Base-by-base conservation (phyloP, 1,140 invertebrate species). In the Bombus haemorrhoidalis region DNA sequence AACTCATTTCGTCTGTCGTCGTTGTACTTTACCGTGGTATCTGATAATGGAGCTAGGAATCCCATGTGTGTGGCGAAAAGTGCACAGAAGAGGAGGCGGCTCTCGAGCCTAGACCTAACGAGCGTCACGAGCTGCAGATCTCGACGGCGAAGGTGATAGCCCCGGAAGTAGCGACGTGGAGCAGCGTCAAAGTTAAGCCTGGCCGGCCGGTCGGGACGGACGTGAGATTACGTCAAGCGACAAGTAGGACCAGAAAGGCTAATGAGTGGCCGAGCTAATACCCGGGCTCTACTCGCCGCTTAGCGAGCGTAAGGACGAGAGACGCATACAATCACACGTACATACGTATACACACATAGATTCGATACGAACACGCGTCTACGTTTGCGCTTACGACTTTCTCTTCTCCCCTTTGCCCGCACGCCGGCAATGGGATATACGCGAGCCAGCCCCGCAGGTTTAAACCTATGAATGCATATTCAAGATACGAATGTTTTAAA, bases 401-500 rank as follows among this genome's bases (percentile, higher is more conserved):
- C 81, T 41, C 66, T 77, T 66, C 74, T 37, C 76, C 77, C 73
- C 79, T 88, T 86, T 69, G 47, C 72, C 73, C 64, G 37, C 68
- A 0, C 59, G 64, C 32, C 64, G 18, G 25, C 66, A 53, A 76
- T 68, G 81, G 83, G 89, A 91, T 91, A 87, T 90, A 89, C 76
- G 81, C 88, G 77, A 81, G 22, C 41, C 69, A 57, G 79, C 73
- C 88, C 86, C 86, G 77, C 64, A 73, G 90, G 86, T 92, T 90
- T 93, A 92, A 91, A 91, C 87, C 90, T 85, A 91, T 84, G 92
- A 94, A 94, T 94, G 93, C 91, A 92, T 91, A 91, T 91, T 93
- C 91, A 89, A 93, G 92, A 94, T 94, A 94, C 92, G 92, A 93
- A 93, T 92, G 87, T 95, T 94, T 94, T 94, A 94, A 95, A 95